phyloP scores from a whole-genome alignment of 1,140 invertebrate genomes.

The Calliphora vicina region DNA sequence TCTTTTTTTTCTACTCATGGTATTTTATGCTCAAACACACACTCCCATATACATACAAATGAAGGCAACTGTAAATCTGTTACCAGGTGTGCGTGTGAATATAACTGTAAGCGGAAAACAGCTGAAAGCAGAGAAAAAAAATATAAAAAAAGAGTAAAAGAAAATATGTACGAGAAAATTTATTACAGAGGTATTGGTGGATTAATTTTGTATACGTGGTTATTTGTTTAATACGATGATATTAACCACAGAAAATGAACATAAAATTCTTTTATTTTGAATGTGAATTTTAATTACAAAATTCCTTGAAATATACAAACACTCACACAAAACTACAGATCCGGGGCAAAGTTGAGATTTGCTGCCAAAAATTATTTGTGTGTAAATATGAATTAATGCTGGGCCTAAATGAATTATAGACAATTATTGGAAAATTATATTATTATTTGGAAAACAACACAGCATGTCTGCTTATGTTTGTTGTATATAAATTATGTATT shows the following conservation, averaged over 20 bases:
- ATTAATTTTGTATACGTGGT: slow-evolving; percentile 8
- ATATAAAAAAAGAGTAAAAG: not conserved
- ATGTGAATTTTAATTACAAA: slow-evolving; percentile 27
- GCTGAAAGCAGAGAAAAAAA: not conserved
- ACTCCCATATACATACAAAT: too few species aligned
- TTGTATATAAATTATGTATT: too few species aligned
- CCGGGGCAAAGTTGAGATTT: too few species aligned
- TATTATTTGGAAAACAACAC: not conserved
- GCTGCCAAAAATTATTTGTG: too few species aligned
- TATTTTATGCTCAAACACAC: too few species aligned
- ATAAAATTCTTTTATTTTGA: slow-evolving; percentile 7
- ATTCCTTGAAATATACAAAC: not conserved
- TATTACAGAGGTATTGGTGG: slow-evolving; percentile 12
- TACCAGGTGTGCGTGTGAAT: not conserved
- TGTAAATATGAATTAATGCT: too few species aligned
- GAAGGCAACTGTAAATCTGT: too few species aligned
- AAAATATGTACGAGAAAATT: not conserved
- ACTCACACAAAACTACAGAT: not conserved
- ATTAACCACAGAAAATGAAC: slow-evolving; percentile 29
- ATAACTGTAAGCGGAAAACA: not conserved
- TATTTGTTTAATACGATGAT: slow-evolving; percentile 10
- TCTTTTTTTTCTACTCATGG: too few species aligned
- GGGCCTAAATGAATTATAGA: not conserved
- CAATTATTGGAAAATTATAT: not conserved
- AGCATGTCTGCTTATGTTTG: too few species aligned